Evolutionary conservation across 1,140 invertebrate species (phyloP).

Genomic region (Cydia amplana): DNA sequence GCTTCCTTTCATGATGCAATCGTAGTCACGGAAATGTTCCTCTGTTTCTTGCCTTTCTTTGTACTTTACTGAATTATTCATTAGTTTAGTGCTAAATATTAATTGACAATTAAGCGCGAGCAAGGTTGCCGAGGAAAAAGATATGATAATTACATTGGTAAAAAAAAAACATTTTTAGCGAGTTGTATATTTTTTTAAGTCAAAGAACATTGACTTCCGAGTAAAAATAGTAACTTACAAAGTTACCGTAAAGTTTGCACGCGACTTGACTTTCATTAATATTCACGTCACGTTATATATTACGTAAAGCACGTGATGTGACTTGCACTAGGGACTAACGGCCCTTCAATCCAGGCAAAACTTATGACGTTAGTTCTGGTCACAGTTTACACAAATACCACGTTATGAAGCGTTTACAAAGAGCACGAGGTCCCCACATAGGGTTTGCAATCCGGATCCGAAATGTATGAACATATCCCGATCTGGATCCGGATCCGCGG

Average conservation of each 20-base stretch:
- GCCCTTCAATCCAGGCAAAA: background rate
- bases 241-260: background rate
- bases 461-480: too few species aligned
- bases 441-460: too few species aligned
- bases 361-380: background rate
- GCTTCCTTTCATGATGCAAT: conserved; percentile 14
- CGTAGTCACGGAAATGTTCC: background rate
- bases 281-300: conserved; percentile 9
- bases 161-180: too few species aligned
- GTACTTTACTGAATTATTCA: background rate
- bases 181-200: background rate
- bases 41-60: background rate
- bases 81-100: background rate
- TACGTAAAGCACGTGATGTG: background rate
- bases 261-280: background rate
- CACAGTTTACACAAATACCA: background rate
- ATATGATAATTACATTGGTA: too few species aligned
- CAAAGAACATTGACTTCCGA: background rate
- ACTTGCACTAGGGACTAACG: background rate
- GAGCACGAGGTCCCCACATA: too few species aligned
- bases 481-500: too few species aligned
- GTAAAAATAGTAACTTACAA: background rate
- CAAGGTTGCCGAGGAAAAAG: background rate
- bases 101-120: background rate
- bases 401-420: too few species aligned